phyloP scores from a whole-genome alignment of 1,140 invertebrate species.

The Belonocnema kinseyi region DNA sequence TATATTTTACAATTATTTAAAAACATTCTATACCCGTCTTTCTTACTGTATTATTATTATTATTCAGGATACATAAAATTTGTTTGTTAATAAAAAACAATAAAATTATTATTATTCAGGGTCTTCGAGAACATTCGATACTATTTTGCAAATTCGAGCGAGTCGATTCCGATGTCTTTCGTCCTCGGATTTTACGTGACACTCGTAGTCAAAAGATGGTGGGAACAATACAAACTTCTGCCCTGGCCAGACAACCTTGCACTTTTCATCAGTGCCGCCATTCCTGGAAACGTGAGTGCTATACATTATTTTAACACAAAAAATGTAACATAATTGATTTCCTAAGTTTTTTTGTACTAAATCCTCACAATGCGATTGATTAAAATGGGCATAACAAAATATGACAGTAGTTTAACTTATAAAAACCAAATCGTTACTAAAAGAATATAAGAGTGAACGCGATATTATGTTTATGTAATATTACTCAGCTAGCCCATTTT shows the following conservation, averaged over 20 bases:
- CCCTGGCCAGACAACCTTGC: constrained; percentile 94
- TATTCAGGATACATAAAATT: background rate
- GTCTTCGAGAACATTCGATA: constrained; percentile 87
- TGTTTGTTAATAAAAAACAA: background rate
- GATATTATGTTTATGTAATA: no score
- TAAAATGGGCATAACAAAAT: no score
- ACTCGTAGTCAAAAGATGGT: constrained; percentile 93
- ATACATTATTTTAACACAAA: constrained; percentile 29
- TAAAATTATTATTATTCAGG: constrained; percentile 74
- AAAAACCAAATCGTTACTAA: no score
- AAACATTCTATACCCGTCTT: background rate
- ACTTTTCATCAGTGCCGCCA: constrained; percentile 91
- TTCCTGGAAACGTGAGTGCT: constrained; percentile 90
- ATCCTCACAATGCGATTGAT: no score
- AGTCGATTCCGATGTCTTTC: constrained; percentile 94
- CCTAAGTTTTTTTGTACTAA: no score
- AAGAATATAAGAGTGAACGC: no score
- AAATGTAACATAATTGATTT: no score
- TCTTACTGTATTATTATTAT: constrained; percentile 1
- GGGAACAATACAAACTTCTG: constrained; percentile 92
- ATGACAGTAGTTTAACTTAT: no score
- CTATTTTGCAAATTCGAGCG: constrained; percentile 88
- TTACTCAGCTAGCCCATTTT: no score
- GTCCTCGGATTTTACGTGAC: constrained; percentile 96
- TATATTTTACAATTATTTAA: background rate